These are phyloP conservation scores for Heterochromis multidens DNA, from an alignment of 2,113 vertebrate species.

Conservation along the genomic window DNA sequence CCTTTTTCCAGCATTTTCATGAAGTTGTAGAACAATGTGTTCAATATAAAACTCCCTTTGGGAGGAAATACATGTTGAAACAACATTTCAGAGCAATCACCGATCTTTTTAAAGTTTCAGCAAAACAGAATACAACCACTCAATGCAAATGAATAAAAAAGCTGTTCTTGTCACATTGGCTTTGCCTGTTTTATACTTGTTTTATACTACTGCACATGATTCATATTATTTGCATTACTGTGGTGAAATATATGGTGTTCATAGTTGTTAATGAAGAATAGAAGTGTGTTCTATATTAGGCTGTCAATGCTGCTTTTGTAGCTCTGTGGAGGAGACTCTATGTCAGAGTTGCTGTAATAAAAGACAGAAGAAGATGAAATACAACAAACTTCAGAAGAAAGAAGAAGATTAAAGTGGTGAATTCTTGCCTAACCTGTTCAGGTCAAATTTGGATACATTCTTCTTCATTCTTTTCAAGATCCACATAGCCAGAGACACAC, in stretches of 20 bases:
- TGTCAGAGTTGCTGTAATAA: conserved; percentile 61
- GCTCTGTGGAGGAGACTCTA: conserved; percentile 46
- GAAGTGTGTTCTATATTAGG: conserved; percentile 57
- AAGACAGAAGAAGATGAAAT: background rate
- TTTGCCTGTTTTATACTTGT: background rate
- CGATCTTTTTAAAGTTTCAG: background rate
- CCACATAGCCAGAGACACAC: conserved; percentile 46
- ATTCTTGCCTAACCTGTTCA: conserved; percentile 64
- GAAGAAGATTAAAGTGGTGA: background rate
- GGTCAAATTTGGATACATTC: conserved; percentile 64
- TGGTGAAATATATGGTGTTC: background rate
- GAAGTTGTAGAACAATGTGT: conserved; percentile 63
- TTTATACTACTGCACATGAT: background rate
- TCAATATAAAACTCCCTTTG: conserved; percentile 55
- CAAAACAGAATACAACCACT: background rate
- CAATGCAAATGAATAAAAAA: background rate
- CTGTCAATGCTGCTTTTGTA: conserved; percentile 74
- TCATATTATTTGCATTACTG: background rate
- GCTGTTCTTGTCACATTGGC: background rate
- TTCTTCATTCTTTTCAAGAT: conserved; percentile 58
- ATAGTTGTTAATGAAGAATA: background rate
- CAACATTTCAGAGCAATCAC: background rate
- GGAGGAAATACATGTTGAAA: conserved; percentile 32
- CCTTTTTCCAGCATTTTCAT: background rate
- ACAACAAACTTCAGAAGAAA: background rate